Base-by-base conservation (phyloP, 2,888 invertebrate species). In the Hyposoter didymator region DNA sequence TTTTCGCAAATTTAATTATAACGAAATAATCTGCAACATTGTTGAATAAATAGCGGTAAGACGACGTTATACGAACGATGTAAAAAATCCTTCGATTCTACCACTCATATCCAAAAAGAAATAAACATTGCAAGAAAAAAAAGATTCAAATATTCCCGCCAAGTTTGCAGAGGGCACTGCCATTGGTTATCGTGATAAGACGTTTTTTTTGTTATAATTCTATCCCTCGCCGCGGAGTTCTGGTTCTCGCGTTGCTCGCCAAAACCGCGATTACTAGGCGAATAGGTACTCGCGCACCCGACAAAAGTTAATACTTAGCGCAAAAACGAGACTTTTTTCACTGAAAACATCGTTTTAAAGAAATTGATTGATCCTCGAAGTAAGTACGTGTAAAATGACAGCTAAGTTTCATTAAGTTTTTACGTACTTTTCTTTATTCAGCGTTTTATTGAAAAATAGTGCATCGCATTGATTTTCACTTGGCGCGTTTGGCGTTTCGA, bases 401-500 rank as follows among this genome's bases (percentile, higher is more conserved):
- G 2, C 32, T 47, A 28, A n/a, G 28, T 35, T 64, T n/a, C 3
- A 28, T 62, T 62, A 12, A 75, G 32, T 22, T n/a, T 28, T 19
- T n/a, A 8, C 12, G 14, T 43, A 10, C 14, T 59, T 45, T 28
- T 62, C 0, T 32, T 47, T 47, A 35, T 32, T 66, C 14, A 19
- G 19, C 14, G 7, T 19, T 66, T 76, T 32, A 8, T 66, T 66
- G 45, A 32, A 2, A 32, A 80, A 64, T n/a, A 6, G 72, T 49
- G 28, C 32, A 35, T 66, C 52, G n/a, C n/a, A 84, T 82, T 39
- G 78, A 82, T 78, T 78, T 32, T 64, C 35, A 49, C n/a, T 78
- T n/a, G n/a, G 45, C 39, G 32, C 35, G 19, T 64, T 43, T 59
- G 69, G 73, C 69, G 66, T 59, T 83, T 83, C 78, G 19, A 78